These are phyloP conservation scores for Lottia gigantea DNA, from an alignment of 2,888 invertebrate species.

Conservation along the genomic window DNA sequence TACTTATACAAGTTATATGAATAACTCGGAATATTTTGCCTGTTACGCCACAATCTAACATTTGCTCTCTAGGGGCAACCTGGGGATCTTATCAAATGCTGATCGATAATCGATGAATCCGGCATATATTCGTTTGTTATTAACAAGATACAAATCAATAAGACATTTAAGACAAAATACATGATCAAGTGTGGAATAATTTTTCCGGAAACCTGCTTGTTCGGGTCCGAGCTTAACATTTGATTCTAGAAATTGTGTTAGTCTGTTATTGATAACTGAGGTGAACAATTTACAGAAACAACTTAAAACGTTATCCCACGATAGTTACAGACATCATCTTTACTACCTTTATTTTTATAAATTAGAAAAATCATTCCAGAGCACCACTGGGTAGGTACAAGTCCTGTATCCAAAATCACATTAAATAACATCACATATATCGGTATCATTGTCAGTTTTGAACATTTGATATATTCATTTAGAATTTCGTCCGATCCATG, in stretches of 20 bases:
- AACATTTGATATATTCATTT: slow-evolving; percentile 5
- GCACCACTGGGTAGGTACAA: slow-evolving; percentile 15
- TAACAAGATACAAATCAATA: not conserved
- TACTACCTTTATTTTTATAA: no score
- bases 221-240: not conserved
- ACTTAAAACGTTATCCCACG: slow-evolving; percentile 16
- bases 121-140: not conserved
- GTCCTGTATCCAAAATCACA: slow-evolving; percentile 16
- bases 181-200: slow-evolving; percentile 12
- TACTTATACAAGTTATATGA: not conserved
- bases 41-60: no score
- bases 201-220: slow-evolving; percentile 16
- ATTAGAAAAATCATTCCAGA: slow-evolving; percentile 12
- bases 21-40: no score
- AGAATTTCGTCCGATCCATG: no score
- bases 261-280: slow-evolving; percentile 12
- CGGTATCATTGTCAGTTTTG: not conserved
- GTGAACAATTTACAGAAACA: slow-evolving; percentile 17
- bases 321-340: slow-evolving; percentile 12
- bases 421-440: slow-evolving; percentile 18
- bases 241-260: slow-evolving; percentile 10
- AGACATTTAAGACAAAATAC: no score
- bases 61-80: not conserved
- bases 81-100: not conserved
- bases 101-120: not conserved